These are phyloP conservation scores for Macrobrachium nipponense DNA, from an alignment of 1,140 invertebrate species.

Conservation along the genomic window DNA sequence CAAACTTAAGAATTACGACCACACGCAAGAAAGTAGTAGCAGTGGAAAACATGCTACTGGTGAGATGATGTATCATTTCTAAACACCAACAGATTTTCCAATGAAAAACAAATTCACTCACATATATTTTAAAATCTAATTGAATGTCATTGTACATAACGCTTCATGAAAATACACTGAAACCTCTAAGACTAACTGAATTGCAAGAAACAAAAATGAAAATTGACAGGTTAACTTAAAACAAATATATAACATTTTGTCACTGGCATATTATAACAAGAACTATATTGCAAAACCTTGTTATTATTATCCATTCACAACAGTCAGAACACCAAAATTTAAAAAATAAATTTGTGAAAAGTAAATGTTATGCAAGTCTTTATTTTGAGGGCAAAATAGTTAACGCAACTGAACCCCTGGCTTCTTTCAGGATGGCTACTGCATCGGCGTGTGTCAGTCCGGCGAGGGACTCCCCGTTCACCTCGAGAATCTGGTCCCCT, in stretches of 20 bases:
- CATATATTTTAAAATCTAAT: no score
- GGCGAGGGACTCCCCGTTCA: constrained; percentile 72
- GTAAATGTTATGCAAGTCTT: constrained; percentile 14
- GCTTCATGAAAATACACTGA: not conserved
- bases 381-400: constrained; percentile 69
- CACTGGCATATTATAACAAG: constrained; percentile 13
- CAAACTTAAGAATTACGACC: no score
- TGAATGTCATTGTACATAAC: no score
- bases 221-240: not conserved
- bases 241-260: not conserved
- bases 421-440: constrained; percentile 74
- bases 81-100: no score
- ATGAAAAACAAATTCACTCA: no score
- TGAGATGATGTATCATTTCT: no score
- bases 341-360: constrained; percentile 36
- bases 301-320: constrained; percentile 32
- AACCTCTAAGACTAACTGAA: not conserved
- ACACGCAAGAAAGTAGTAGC: no score
- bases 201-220: not conserved
- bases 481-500: constrained; percentile 75
- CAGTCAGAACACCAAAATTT: constrained; percentile 50
- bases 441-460: constrained; percentile 76
- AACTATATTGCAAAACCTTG: not conserved
- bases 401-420: constrained; percentile 73
- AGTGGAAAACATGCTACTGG: no score